Evolutionary conservation across 1,140 invertebrate species (phyloP).

Genomic region (Chionoecetes opilio): DNA sequence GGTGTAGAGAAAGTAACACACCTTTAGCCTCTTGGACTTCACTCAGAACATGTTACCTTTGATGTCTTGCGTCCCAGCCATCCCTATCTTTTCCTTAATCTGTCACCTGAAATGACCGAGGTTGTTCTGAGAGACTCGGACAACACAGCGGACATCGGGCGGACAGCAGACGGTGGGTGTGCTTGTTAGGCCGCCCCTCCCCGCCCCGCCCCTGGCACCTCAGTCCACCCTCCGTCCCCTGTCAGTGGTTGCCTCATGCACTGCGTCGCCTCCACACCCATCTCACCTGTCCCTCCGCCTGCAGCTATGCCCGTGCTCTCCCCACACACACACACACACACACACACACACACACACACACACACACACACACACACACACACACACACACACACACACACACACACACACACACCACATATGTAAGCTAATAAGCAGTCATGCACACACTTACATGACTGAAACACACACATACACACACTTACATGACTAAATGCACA

Average conservation of each 20-base stretch:
- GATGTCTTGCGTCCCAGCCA: conserved; percentile 50
- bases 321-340: too few species aligned
- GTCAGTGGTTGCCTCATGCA: conserved; percentile 1
- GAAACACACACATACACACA: too few species aligned
- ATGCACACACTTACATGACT: too few species aligned
- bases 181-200: conserved; percentile 55
- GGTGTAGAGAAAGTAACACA: too few species aligned
- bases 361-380: conserved; percentile 25
- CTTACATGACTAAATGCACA: too few species aligned
- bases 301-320: background rate
- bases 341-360: background rate
- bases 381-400: conserved; percentile 12
- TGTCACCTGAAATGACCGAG: conserved; percentile 52
- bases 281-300: background rate
- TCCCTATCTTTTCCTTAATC: conserved; percentile 62
- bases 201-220: background rate
- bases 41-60: conserved; percentile 45
- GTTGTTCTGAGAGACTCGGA: conserved; percentile 61
- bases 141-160: conserved; percentile 56
- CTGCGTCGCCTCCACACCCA: conserved; percentile 3
- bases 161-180: conserved; percentile 63
- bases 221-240: background rate
- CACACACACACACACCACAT: conserved; percentile 1
- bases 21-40: conserved; percentile 44
- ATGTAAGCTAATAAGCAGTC: too few species aligned